Conservation (phyloP, 2,797 vertebrate species). For the Corythornis leucogaster region DNA sequence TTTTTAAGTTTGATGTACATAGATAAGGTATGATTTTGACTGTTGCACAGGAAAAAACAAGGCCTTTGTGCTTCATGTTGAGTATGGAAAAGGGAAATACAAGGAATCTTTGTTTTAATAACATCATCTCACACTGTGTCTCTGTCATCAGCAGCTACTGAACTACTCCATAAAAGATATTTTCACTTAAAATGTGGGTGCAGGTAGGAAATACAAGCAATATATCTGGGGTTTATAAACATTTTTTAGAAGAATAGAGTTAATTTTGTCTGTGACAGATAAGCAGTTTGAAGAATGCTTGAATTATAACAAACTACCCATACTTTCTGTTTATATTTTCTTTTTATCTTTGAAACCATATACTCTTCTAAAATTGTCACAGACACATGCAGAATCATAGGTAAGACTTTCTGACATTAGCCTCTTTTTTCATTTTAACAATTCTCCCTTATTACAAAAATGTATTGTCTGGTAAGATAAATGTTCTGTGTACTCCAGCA, state of each 20-base stretch:
- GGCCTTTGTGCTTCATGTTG: background rate
- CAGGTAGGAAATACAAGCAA: background rate
- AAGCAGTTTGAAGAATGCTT: background rate
- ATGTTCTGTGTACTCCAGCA: fast-evolving
- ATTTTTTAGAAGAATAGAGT: background rate
- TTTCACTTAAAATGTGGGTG: background rate
- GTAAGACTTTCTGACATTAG: background rate
- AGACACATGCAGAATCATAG: background rate
- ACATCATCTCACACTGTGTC: background rate
- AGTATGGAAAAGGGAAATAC: background rate
- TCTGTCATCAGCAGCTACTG: background rate
- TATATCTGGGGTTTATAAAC: background rate
- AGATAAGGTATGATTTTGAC: background rate
- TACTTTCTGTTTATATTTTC: background rate
- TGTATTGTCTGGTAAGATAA: background rate
- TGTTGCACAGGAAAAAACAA: background rate
- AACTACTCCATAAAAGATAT: background rate
- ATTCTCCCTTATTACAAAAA: background rate
- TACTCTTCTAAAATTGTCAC: background rate
- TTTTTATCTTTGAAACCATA: background rate
- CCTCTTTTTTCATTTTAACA: background rate
- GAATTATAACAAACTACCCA: background rate
- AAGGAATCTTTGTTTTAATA: background rate
- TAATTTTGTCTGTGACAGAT: background rate
- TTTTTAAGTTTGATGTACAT: background rate